Percentiles rank a stretch among this genome's conserved stretches.
Conservation (phyloP, 1,140 invertebrate species). For the Lepeophtheirus salmonis region DNA sequence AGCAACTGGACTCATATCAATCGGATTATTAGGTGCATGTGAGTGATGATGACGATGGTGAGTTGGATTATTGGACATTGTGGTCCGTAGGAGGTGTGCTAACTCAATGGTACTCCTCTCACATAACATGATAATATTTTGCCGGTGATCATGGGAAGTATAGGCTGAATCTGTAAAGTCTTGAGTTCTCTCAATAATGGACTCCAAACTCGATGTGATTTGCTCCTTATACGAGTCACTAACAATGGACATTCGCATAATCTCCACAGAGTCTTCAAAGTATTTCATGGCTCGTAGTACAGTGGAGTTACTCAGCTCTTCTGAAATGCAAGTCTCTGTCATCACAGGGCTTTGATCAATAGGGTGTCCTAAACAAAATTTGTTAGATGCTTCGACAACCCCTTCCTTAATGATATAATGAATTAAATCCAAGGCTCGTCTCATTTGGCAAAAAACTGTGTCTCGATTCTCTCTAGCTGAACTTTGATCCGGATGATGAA, state of each 20-base stretch:
- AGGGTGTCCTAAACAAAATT: slow-evolving; percentile 20
- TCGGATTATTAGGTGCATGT: not conserved
- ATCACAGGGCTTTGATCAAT: not conserved
- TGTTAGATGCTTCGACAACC: slow-evolving; percentile 42
- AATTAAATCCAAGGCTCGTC: slow-evolving; percentile 87
- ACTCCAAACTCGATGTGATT: slow-evolving; percentile 59
- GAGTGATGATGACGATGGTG: not conserved
- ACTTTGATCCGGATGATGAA: slow-evolving; percentile 81
- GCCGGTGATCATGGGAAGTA: slow-evolving; percentile 85
- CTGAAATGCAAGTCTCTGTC: not conserved
- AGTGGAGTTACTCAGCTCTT: slow-evolving; percentile 35
- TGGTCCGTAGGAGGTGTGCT: slow-evolving; percentile 61
- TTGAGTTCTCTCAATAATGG: slow-evolving; percentile 80
- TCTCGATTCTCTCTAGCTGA: slow-evolving; percentile 83
- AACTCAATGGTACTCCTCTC: slow-evolving; percentile 67
- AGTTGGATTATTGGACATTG: slow-evolving; percentile 36
- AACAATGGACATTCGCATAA: slow-evolving; percentile 44
- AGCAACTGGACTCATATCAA: not conserved
- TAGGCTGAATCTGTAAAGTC: slow-evolving; percentile 99
- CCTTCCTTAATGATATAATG: slow-evolving; percentile 92
- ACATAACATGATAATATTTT: slow-evolving; percentile 76
- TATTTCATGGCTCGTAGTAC: slow-evolving; percentile 57
- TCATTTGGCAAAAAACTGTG: slow-evolving; percentile 92
- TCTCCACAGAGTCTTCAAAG: slow-evolving; percentile 62
- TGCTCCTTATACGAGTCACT: slow-evolving; percentile 34